Conservation (phyloP, 2,113 vertebrate species). For the Ibidorhyncha struthersii region DNA sequence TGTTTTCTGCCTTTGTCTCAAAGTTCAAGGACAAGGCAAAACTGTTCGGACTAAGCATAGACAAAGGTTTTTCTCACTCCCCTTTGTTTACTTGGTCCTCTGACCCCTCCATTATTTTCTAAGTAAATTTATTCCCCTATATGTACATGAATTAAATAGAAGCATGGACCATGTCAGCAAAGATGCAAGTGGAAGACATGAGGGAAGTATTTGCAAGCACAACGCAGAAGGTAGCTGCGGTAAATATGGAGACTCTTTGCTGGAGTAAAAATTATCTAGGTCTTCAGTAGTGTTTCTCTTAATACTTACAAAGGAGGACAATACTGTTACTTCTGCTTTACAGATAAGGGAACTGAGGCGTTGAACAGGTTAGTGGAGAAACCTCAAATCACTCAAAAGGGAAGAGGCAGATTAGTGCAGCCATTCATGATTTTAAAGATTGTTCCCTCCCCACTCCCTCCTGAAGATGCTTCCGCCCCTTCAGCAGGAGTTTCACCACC, state of each 20-base stretch:
- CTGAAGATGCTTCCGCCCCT: not conserved
- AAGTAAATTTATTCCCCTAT: not conserved
- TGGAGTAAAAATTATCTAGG: not conserved
- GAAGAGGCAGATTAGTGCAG: not conserved
- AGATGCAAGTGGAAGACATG: not conserved
- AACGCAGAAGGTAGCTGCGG: not conserved
- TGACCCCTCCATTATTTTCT: not conserved
- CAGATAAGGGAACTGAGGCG: not conserved
- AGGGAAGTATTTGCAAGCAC: not conserved
- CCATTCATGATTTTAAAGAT: not conserved
- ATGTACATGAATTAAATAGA: not conserved
- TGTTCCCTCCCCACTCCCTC: not conserved
- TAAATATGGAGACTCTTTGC: not conserved
- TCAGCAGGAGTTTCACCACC: not conserved
- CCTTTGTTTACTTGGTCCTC: not conserved
- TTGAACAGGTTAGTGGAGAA: not conserved
- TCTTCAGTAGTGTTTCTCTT: not conserved
- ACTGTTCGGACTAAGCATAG: not conserved
- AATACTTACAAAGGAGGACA: not conserved
- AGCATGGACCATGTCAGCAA: not conserved
- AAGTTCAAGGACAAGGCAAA: constrained; percentile 46
- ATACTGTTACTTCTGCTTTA: not conserved
- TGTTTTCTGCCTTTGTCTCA: not conserved
- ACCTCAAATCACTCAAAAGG: not conserved
- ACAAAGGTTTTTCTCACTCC: not conserved